Base-by-base conservation (phyloP, 2,888 invertebrate genomes). In the Drosophila meridiana region DNA sequence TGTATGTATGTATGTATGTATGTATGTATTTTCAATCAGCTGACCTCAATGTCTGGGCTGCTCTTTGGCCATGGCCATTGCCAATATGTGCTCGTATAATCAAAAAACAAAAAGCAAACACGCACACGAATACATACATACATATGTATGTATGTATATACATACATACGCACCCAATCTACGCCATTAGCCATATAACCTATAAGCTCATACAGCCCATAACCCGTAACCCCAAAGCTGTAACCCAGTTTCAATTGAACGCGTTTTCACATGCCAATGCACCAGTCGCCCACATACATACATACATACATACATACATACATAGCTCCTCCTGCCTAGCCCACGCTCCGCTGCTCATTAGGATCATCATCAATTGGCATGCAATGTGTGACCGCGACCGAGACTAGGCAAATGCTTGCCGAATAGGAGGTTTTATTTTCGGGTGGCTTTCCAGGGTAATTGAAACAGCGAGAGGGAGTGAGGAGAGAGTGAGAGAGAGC, bases 181-280 rank as follows among this genome's bases (percentile, higher is more conserved):
- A 79, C 69, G 59, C 85, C 86, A 85, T 85, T 85, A 89, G 89
- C 83, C 80, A 73, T 87, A 86, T 73, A 88, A 81, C 56, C 80
- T 59, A 88, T 88, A 78, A 88, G 82, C 87, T 69, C 64, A 80
- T 87, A 85, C 71, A 60, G 58, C 43, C 72, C 70, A 73, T 83
- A 83, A 55, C 65, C 86, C 86, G 45, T 80, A 74, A 69, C 67
- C 76, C 79, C 76, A 64, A 79, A 84, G 74, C 80, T 77, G 83
- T 89, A 87, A 85, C 85, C 86, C 90, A 85, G 90, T 89, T 85
- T 85, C 90, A 87, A 85, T 87, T 89, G 80, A 89, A 85, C 85
- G 85, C 90, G 87, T 85, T 85, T 89, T 85, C 85, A 85, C 90
- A 85, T 89, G 88, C 86, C 86, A 89, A 62, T 89, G 85, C 85